Base-by-base conservation (phyloP, 1,140 invertebrate species). In the Pinna nobilis region DNA sequence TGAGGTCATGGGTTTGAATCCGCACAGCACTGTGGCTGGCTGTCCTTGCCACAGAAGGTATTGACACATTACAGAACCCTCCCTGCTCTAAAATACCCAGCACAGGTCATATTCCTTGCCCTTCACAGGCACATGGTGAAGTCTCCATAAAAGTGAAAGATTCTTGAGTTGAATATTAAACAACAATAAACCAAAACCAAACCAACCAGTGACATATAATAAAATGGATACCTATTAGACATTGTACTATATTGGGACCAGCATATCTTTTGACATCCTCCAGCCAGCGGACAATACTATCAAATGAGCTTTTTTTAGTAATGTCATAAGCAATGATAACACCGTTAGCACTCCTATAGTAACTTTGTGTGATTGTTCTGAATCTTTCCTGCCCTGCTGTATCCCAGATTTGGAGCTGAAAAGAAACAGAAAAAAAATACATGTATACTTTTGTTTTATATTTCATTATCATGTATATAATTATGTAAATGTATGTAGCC, bases 361-460 rank as follows among this genome's bases (percentile, higher is more conserved):
- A 92, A 75, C 90, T 91, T 76, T 92, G 92, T 6, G 98, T 99
- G 76, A 98, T 98, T 5, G 97, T 98, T 72, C 98, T 92, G 90
- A 99, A 99, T 80, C 97, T 91, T 89, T 99, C 97, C 88, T 99
- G 98, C 0, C 98, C 97, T 18, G 96, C 97, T 41, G 96, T 98
- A 87, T 99, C 97, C 97, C 97, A 99, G 83, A 99, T 98, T 81
- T 91, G 88, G 71, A 99, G 91, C 95, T 98, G 88, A 74, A 93
- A 89, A 41, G 9, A 44, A 44, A 44, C n/a, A 44, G n/a, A 44
- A 44, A 44, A 9, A 44, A 44, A 44, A 44, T 44, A n/a, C n/a
- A 44, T n/a, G n/a, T 44, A n/a, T n/a, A 44, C 39, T 44, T 9
- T 44, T 11, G 39, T n/a, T 44, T 44, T n/a, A 44, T 44, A 44